Evolutionary conservation across 2,888 invertebrate genomes (phyloP).

Genomic region (Hymenopus coronatus): DNA sequence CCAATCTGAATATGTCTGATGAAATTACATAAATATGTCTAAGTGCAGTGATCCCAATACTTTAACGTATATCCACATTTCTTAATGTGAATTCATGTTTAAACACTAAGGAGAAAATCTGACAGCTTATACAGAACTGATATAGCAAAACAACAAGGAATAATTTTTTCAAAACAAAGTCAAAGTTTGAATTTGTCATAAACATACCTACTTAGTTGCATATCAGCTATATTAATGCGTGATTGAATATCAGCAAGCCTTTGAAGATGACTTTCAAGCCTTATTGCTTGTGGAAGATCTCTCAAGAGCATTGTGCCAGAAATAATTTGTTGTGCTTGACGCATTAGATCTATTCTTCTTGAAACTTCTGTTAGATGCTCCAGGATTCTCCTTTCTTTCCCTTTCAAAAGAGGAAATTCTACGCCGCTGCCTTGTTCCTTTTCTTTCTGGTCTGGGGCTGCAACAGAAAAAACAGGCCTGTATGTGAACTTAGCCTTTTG

Average conservation of each 20-base stretch:
- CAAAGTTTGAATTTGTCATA: background rate
- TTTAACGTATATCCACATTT: too few species aligned
- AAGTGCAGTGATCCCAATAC: too few species aligned
- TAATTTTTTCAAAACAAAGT: too few species aligned
- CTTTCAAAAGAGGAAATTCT: conserved; percentile 58
- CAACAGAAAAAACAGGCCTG: conserved; percentile 14
- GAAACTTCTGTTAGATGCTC: conserved; percentile 47
- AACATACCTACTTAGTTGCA: background rate
- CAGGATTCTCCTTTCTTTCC: conserved; percentile 61
- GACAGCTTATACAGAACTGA: too few species aligned
- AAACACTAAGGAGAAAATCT: too few species aligned
- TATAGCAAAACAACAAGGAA: too few species aligned
- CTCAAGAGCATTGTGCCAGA: conserved; percentile 38
- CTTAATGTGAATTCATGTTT: too few species aligned
- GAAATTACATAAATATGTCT: too few species aligned
- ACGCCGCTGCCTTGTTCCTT: conserved; percentile 53
- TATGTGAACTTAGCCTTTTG: background rate
- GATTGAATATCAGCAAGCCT: conserved; percentile 60
- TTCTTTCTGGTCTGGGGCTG: conserved; percentile 48
- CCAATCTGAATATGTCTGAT: too few species aligned
- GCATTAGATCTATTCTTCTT: conserved; percentile 39
- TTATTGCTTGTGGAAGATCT: conserved; percentile 50
- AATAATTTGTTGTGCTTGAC: conserved; percentile 36
- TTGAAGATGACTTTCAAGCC: conserved; percentile 59
- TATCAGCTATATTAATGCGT: conserved; percentile 57